Evolutionary conservation across 2,113 vertebrate species (phyloP).

Genomic region (Malurus melanocephalus): DNA sequence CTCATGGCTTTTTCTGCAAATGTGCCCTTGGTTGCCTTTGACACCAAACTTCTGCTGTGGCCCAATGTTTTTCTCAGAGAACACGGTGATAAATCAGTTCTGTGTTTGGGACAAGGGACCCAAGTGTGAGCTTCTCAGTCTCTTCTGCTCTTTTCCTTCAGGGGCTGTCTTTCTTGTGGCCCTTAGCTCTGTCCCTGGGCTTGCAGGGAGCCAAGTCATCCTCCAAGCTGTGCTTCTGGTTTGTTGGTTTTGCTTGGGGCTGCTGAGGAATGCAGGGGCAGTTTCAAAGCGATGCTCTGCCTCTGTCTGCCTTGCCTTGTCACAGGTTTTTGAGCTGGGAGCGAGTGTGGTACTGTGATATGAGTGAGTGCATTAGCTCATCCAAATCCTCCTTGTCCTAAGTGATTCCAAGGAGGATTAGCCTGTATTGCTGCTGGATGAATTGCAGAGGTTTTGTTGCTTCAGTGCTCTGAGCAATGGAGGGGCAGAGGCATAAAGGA

Average conservation of each 20-base stretch:
- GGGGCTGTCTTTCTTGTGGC: not conserved
- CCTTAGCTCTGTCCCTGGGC: not conserved
- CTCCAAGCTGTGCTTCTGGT: not conserved
- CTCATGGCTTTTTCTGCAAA: not conserved
- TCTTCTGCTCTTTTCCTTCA: not conserved
- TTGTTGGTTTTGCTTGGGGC: not conserved
- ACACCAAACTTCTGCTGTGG: not conserved
- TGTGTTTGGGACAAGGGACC: not conserved
- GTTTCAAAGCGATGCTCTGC: not conserved
- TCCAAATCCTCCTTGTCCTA: not conserved
- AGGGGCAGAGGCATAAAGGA: not conserved
- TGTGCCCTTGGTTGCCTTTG: not conserved
- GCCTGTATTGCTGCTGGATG: not conserved
- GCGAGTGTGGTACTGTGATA: fast-evolving
- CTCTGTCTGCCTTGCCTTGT: not conserved
- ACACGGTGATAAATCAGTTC: not conserved
- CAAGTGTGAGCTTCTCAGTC: not conserved
- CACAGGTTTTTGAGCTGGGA: not conserved
- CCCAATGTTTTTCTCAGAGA: not conserved
- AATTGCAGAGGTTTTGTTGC: not conserved
- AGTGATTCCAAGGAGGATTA: not conserved
- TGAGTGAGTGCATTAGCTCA: not conserved
- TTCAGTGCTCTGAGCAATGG: not conserved
- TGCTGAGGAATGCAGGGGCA: not conserved
- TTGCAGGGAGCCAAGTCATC: not conserved